Base-by-base conservation (phyloP, 2,113 vertebrate species). In the Thalassarche chlororhynchos region DNA sequence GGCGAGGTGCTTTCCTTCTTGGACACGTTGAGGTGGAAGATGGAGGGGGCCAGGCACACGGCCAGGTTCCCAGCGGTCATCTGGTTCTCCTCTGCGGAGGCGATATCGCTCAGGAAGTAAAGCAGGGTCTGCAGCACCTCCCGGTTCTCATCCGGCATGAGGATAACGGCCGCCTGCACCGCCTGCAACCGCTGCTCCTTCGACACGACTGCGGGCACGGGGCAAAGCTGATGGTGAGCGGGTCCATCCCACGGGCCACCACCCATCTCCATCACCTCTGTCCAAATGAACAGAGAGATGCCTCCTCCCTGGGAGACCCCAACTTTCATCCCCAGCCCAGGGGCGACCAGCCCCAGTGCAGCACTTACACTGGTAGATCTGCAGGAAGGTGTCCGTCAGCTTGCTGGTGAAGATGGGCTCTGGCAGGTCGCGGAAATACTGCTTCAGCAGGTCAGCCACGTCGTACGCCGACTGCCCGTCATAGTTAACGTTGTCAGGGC, bases 391-490 rank as follows among this genome's bases (percentile, higher is more conserved):
- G 29, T 98, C 98, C 0, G 99, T 99, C 87, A 99, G 98, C 87
- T 99, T 99, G 98, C 97, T 98, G 94, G 99, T 99, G 93, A 99
- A 99, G 94, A 99, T 98, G 38, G 99, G 99, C 94, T 99, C 99
- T 0, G 99, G 99, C 17, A 99, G 98, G 95, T 99, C 99, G 1
- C 99, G 97, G 97, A 99, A 99, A 83, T 99, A 99, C 57, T 99
- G 99, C 96, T 99, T 99, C 76, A 99, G 95, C 97, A 99, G 96
- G 95, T 99, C 99, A 1, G 99, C 99, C 94, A 99, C 99, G 3
- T 99, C 99, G 0, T 99, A 99, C 1, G 99, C 98, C 0, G 98
- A 99, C 95, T 99, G 99, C 82, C 99, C 99, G 2, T 98, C 97
- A 2, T 99, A 99, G 87, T 84, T 98, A 65, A 99, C 98, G 1